Evolutionary conservation across 2,797 vertebrate species (phyloP).

Genomic region (Psittacula echo): DNA sequence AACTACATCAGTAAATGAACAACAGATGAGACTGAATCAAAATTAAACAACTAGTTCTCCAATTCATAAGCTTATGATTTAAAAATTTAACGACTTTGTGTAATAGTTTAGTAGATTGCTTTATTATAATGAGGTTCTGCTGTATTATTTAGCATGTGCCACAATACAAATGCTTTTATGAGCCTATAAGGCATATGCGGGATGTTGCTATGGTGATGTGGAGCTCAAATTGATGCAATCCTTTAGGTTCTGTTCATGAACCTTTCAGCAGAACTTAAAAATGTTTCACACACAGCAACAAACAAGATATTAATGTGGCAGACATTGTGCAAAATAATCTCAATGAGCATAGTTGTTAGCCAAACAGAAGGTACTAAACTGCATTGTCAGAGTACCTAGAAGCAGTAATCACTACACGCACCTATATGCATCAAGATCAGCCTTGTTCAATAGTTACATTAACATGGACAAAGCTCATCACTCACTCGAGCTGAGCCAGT

Average conservation of each 20-base stretch:
- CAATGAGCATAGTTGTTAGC: neutral
- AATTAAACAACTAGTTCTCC: neutral
- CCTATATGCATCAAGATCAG: neutral
- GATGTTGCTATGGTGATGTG: constrained; percentile 55
- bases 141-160: constrained; percentile 33
- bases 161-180: constrained; percentile 2
- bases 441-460: neutral
- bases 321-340: neutral
- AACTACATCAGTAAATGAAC: neutral
- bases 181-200: constrained; percentile 10
- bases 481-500: neutral
- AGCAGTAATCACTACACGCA: neutral
- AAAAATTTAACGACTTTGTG: constrained; percentile 12
- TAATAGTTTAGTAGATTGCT: neutral
- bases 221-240: constrained; percentile 20
- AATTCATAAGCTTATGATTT: neutral
- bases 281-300: neutral
- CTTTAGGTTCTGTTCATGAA: constrained; percentile 2
- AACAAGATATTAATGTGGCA: neutral
- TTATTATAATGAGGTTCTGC: neutral
- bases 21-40: neutral
- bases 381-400: neutral
- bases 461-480: neutral
- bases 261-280: constrained; percentile 13
- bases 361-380: neutral